phyloP scores from a whole-genome alignment of 2,888 invertebrate species.

The Diaperis boleti region DNA sequence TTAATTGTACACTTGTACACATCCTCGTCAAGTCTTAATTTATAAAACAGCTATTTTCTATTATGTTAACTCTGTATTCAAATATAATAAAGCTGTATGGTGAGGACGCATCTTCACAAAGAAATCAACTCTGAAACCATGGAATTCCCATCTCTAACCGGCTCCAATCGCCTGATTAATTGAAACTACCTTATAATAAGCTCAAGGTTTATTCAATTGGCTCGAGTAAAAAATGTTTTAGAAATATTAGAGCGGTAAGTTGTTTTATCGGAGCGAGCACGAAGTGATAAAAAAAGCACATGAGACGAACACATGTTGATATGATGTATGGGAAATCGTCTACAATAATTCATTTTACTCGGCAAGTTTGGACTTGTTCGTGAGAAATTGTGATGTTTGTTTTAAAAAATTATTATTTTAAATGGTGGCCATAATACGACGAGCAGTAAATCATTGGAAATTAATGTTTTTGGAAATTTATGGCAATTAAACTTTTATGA shows the following conservation, averaged over 20 bases:
- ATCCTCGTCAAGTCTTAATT: not conserved
- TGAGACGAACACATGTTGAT: conserved; percentile 33
- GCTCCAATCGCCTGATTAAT: conserved; percentile 27
- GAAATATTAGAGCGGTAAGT: conserved; percentile 12
- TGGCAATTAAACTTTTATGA: not conserved
- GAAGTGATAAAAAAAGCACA: conserved; percentile 30
- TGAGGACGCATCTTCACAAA: conserved; percentile 2
- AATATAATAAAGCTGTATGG: conserved; percentile 1
- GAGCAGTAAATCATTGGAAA: conserved; percentile 10
- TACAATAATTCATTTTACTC: conserved; percentile 28
- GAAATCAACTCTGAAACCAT: not conserved
- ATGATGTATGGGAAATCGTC: conserved; percentile 18
- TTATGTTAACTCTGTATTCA: not conserved
- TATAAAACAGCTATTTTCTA: not conserved
- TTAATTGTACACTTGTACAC: no score
- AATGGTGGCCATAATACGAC: not conserved
- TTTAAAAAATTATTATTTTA: not conserved
- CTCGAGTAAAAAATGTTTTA: conserved; percentile 17
- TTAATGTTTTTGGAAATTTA: conserved; percentile 6
- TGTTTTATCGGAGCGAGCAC: conserved; percentile 12
- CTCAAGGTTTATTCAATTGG: conserved; percentile 23
- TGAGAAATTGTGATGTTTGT: conserved; percentile 5
- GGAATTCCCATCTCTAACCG: conserved; percentile 12
- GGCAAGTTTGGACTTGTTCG: conserved; percentile 35
- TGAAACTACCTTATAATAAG: conserved; percentile 19